Evolutionary conservation across 2,888 invertebrate species (phyloP).

Genomic region (Drosophila greeni): DNA sequence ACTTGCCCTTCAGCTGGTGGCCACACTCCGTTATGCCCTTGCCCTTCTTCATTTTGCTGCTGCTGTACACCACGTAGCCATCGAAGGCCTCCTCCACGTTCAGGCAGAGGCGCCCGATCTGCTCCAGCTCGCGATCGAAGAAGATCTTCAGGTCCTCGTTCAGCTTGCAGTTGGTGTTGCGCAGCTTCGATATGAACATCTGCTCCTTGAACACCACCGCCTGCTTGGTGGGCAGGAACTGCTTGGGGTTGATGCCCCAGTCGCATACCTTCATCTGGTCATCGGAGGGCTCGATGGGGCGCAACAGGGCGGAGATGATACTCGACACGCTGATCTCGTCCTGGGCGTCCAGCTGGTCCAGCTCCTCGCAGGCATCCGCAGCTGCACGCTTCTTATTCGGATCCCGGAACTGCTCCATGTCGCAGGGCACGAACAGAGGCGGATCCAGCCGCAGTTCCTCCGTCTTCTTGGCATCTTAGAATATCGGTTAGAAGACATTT

Average conservation of each 20-base stretch:
- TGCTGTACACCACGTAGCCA: constrained; percentile 72
- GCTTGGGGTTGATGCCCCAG: constrained; percentile 68
- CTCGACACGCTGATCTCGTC: constrained; percentile 76
- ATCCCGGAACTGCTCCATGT: constrained; percentile 41
- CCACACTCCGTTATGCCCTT: constrained; percentile 61
- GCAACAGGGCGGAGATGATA: constrained; percentile 68
- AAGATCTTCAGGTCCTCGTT: constrained; percentile 69
- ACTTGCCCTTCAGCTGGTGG: constrained; percentile 71
- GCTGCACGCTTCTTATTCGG: constrained; percentile 9
- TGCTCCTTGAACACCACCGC: constrained; percentile 67
- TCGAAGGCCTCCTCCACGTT: constrained; percentile 73
- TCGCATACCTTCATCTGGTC: constrained; percentile 52
- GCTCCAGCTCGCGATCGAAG: constrained; percentile 67
- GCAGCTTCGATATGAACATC: constrained; percentile 65
- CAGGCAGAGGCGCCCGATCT: constrained; percentile 67
- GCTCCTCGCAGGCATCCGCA: constrained; percentile 51
- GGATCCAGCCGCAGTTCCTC: constrained; percentile 43
- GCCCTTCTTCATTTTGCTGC: constrained; percentile 70
- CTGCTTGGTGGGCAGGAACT: constrained; percentile 64
- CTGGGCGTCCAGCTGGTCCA: constrained; percentile 58
- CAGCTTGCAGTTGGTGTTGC: constrained; percentile 65
- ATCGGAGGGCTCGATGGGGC: constrained; percentile 61
- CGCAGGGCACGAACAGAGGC: constrained; percentile 60
- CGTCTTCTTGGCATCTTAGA: neutral
- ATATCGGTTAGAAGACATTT: accelerated